A percentile compares a stretch with the other conserved stretches of the same genome.
Conservation (phyloP, 2,797 vertebrate genomes). For the Coregonus sp. region DNA sequence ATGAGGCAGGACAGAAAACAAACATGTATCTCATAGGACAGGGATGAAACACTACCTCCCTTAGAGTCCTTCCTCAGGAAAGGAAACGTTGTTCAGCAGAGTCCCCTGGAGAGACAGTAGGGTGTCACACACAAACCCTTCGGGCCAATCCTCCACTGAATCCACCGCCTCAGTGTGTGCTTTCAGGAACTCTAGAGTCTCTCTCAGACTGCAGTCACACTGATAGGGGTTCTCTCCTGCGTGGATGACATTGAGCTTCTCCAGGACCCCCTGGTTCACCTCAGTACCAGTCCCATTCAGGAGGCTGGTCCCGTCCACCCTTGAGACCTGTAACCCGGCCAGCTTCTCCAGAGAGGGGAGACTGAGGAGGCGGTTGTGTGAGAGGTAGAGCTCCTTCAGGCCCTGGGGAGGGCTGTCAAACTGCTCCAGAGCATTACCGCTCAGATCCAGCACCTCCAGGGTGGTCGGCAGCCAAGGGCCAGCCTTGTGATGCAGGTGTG, state of each 20-base stretch:
- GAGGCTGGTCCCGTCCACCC: constrained; percentile 13
- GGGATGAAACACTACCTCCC: background rate
- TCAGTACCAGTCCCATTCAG: background rate
- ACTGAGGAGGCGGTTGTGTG: constrained; percentile 16
- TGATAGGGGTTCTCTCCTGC: constrained; percentile 16
- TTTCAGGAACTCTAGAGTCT: constrained; percentile 13
- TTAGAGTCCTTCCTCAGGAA: background rate
- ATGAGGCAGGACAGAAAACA: background rate
- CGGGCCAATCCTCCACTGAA: constrained; percentile 2
- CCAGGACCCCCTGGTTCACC: background rate
- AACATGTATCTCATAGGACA: background rate
- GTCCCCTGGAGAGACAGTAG: constrained; percentile 6
- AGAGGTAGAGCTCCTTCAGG: constrained; percentile 5
- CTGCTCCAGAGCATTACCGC: constrained; percentile 11
- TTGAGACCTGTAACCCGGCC: background rate
- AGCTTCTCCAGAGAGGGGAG: constrained; percentile 12
- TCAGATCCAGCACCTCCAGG: constrained; percentile 26
- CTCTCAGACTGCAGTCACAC: constrained; percentile 12
- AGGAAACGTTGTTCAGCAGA: constrained; percentile 1
- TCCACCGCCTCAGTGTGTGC: background rate
- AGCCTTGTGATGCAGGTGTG: constrained; percentile 20
- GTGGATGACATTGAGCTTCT: constrained; percentile 14
- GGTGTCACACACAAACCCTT: constrained; percentile 3
- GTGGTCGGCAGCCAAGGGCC: background rate
- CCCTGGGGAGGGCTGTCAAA: constrained; percentile 8